Base-by-base conservation (phyloP, 2,888 invertebrate species). In the Amiota minor region DNA sequence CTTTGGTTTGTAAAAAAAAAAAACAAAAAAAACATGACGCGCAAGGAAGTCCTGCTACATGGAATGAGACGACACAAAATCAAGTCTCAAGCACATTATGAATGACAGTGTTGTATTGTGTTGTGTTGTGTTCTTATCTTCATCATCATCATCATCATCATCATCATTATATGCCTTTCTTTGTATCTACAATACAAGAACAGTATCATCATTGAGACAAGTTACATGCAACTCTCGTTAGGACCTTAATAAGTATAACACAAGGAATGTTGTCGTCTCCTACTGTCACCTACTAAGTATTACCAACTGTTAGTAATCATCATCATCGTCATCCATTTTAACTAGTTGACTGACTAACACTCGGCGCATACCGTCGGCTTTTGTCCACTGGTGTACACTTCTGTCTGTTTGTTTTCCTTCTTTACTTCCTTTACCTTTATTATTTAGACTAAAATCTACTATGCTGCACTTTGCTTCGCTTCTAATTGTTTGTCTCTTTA, bases 121-220 rank as follows among this genome's bases (percentile, higher is more conserved):
- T 55, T 59, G 23, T 49, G 14, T 1, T 65, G 53, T 35, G 23
- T 9, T 20, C 75, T 69, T 72, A 70, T 71, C 74, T 70, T 46
- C 67, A 53, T 64, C 71, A 70, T 74, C 71, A 56, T 68, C 62
- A 16, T 69, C 74, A 70, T 70, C 55, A 67, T 55, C 59, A 61
- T 35, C 64, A 45, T 45, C 64, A 64, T 64, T 23, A 23, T 35
- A 6, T 35, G 35, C 35, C 35, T 6, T 8, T 35, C 35, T 64
- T 50, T 10, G 64, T n/a, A 11, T 2, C 23, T 2, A 23, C 23
- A 23, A 23, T 3, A 23, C 23, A 1, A 23, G 23, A 35, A 35
- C 35, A 35, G 6, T 35, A 46, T 65, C 65, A 16, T 65, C 47
- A 53, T 53, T 35, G 35, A 35, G 53, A 50, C 53, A 50, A n/a